Evolutionary conservation across 2,888 invertebrate species (phyloP).

Genomic region (Brenthis hecate): DNA sequence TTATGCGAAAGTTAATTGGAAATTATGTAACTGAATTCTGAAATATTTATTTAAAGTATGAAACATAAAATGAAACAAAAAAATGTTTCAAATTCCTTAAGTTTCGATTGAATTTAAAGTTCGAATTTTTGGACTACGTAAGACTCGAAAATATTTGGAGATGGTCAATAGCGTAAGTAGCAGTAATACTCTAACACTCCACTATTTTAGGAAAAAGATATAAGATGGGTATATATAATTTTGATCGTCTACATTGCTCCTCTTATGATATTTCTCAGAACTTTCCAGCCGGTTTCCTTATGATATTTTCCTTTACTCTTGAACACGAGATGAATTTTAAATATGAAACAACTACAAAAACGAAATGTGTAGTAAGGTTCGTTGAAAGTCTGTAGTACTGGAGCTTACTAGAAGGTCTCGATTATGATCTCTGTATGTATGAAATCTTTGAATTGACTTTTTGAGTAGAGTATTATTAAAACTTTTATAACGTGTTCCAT

Average conservation of each 20-base stretch:
- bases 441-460: too few relatives aligned
- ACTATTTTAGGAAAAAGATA: constrained; percentile 6
- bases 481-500: too few relatives aligned
- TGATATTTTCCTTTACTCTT: constrained; percentile 16
- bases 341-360: constrained; percentile 15
- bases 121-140: too few relatives aligned
- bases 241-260: constrained; percentile 8
- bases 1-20: constrained; percentile 5
- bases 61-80: too few relatives aligned
- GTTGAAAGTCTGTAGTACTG: constrained; percentile 1
- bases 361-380: constrained; percentile 5
- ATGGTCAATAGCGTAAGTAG: too few relatives aligned
- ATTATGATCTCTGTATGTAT: too few relatives aligned
- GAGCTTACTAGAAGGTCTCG: too few relatives aligned
- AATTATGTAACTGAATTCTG: background rate
- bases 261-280: constrained; percentile 20
- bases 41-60: background rate
- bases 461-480: too few relatives aligned
- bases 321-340: constrained; percentile 21
- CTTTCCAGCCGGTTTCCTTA: constrained; percentile 22
- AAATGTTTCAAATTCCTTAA: too few relatives aligned
- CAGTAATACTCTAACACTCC: background rate
- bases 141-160: too few relatives aligned
- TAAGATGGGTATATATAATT: constrained; percentile 1
- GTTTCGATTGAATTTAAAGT: too few relatives aligned